Evolutionary conservation across 2,888 invertebrate genomes (phyloP).

Genomic region (Cataglyphis albicans): DNA sequence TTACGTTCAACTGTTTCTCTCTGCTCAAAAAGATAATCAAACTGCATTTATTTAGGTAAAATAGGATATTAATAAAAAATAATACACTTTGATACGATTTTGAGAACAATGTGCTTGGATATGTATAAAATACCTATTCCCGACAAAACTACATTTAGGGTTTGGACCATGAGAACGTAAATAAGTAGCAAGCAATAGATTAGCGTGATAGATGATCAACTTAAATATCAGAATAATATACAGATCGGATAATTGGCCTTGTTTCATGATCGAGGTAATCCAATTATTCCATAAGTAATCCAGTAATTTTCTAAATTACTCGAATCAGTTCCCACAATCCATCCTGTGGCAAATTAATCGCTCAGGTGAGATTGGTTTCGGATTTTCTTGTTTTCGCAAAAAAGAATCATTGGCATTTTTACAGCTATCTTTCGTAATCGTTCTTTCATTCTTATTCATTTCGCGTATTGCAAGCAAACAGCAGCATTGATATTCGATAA

Average conservation of each 20-base stretch:
- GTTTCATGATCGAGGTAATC: slow-evolving; percentile 26
- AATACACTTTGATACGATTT: neutral
- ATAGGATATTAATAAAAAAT: neutral
- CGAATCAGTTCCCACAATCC: slow-evolving; percentile 4
- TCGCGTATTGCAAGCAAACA: neutral
- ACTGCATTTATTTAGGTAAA: neutral
- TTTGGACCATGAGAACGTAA: neutral
- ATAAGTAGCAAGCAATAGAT: neutral
- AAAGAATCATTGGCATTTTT: neutral
- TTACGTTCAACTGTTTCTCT: neutral
- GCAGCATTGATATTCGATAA: neutral
- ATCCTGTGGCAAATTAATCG: slow-evolving; percentile 28
- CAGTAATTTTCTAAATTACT: slow-evolving; percentile 22
- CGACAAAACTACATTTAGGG: neutral
- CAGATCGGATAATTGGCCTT: slow-evolving; percentile 28
- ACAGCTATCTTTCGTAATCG: neutral
- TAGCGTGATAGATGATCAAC: slow-evolving; percentile 13
- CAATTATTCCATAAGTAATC: neutral
- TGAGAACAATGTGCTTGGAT: neutral
- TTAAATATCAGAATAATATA: slow-evolving; percentile 36
- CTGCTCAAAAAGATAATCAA: neutral
- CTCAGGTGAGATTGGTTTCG: slow-evolving; percentile 11
- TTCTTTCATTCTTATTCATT: neutral
- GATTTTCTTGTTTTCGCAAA: neutral
- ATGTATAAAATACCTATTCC: neutral